Evolutionary conservation across 2,888 invertebrate genomes (phyloP).

Genomic region (Drosophila tanythrix): DNA sequence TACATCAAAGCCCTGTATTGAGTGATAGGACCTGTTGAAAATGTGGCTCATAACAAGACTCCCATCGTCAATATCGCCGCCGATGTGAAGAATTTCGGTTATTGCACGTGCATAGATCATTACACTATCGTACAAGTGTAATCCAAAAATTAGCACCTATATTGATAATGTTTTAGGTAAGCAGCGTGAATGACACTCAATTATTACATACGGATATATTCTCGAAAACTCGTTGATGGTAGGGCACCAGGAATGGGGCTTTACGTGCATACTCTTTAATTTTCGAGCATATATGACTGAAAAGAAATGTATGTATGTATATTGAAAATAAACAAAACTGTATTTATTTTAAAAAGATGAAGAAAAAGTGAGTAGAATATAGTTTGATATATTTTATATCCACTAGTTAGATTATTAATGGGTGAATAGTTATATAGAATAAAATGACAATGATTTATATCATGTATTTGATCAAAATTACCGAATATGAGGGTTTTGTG

Average conservation of each 20-base stretch:
- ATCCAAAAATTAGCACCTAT: slow-evolving; percentile 92
- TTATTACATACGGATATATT: slow-evolving; percentile 86
- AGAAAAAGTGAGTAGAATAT: neutral
- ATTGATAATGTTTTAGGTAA: neutral
- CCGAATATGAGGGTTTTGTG: slow-evolving; percentile 90
- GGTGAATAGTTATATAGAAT: neutral
- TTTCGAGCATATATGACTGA: slow-evolving; percentile 89
- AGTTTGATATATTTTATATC: neutral
- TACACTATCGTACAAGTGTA: slow-evolving; percentile 94
- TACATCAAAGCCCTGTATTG: slow-evolving; percentile 92
- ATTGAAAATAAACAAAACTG: neutral
- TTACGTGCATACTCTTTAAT: slow-evolving; percentile 89
- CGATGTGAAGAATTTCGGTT: slow-evolving; percentile 89
- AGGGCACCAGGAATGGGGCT: slow-evolving; percentile 92
- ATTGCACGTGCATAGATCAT: slow-evolving; percentile 94
- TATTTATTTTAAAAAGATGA: neutral
- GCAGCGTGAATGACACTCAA: too few relatives aligned
- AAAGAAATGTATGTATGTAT: slow-evolving; percentile 42
- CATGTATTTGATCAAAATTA: slow-evolving; percentile 85
- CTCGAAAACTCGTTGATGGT: slow-evolving; percentile 90
- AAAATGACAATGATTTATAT: slow-evolving; percentile 2
- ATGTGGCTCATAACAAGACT: slow-evolving; percentile 90
- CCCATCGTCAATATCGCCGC: slow-evolving; percentile 91
- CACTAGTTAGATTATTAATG: neutral
- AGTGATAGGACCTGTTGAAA: slow-evolving; percentile 90